Base-by-base conservation (phyloP, 2,113 vertebrate genomes). In the Cheirogaleus medius region DNA sequence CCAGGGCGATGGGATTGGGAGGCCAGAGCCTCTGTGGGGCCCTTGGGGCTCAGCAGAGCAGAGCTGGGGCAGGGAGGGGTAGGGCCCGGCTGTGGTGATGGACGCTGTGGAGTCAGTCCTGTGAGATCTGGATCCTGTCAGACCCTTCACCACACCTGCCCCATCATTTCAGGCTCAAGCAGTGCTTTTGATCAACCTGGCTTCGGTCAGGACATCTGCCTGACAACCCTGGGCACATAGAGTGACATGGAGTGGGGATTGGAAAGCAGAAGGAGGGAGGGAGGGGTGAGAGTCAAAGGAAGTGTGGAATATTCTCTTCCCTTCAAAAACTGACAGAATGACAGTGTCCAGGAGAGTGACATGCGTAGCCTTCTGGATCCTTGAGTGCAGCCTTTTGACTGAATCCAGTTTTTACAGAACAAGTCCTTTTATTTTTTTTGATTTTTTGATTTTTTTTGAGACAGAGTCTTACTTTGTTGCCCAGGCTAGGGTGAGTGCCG, bases 11-110 rank as follows among this genome's bases (percentile, higher is more conserved):
- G 9, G 56, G 23, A 5, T 8, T 39, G 23, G 29, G 44, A 44
- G n/a, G 4, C 8, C 9, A 42, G 66, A 83, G 44, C 23, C 77
- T 78, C 13, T 23, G 27, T 25, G 93, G 1, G 52, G 44, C 15
- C 14, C 7, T 13, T 1, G 13, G 34, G 8, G 44, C 4, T 42
- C 71, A n/a, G 14, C 76, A 81, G 64, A 66, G 60, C 32, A 29
- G 5, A 7, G 6, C 27, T 18, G 0, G 0, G 3, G 15, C 5
- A 0, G 56, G n/a, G 10, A 83, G 63, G 66, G 44, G 34, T 21
- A 63, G 23, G 56, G 8, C 3, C 58, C n/a, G 85, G 52, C 39
- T 49, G 4, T 58, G 49, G 29, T 49, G n/a, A 5, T 21, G 4
- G 73, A 17, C 21, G 0, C 15, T 17, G 1, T 17, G 27, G 37